Conservation (phyloP, 1,140 invertebrate genomes). For the Drosophila busckii region DNA sequence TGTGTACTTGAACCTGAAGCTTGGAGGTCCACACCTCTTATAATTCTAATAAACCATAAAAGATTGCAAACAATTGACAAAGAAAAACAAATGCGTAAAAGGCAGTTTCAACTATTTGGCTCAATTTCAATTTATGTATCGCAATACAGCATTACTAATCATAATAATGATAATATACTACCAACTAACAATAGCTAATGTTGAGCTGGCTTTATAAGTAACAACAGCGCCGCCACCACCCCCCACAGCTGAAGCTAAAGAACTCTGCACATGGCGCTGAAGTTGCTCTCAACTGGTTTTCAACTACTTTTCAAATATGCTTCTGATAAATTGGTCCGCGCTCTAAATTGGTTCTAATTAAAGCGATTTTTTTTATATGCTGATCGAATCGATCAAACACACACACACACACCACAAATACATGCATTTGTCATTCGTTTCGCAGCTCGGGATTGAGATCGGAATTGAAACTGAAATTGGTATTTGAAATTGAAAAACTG, state of each 20-base stretch:
- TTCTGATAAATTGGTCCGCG: conserved; percentile 75
- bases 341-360: conserved; percentile 76
- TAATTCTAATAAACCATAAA: conserved; percentile 10
- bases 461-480: conserved; percentile 21
- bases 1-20: conserved; percentile 65
- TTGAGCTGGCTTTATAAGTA: conserved; percentile 57
- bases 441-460: conserved; percentile 18
- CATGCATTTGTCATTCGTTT: conserved; percentile 65
- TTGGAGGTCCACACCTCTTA: conserved; percentile 54
- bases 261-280: conserved; percentile 54
- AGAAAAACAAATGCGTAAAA: conserved; percentile 74
- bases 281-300: conserved; percentile 74
- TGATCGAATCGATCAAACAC: conserved; percentile 69
- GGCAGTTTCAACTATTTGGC: conserved; percentile 35
- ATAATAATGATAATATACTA: conserved; percentile 50
- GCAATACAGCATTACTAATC: conserved; percentile 45
- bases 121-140: conserved; percentile 33
- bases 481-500: conserved; percentile 27
- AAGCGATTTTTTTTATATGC: conserved; percentile 58
- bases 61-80: conserved; percentile 54
- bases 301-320: conserved; percentile 75
- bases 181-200: too few species aligned
- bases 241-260: neutral
- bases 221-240: conserved; percentile 21
- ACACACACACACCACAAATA: conserved; percentile 4